Base-by-base conservation (phyloP, 2,888 invertebrate genomes). In the Allygus modestus region DNA sequence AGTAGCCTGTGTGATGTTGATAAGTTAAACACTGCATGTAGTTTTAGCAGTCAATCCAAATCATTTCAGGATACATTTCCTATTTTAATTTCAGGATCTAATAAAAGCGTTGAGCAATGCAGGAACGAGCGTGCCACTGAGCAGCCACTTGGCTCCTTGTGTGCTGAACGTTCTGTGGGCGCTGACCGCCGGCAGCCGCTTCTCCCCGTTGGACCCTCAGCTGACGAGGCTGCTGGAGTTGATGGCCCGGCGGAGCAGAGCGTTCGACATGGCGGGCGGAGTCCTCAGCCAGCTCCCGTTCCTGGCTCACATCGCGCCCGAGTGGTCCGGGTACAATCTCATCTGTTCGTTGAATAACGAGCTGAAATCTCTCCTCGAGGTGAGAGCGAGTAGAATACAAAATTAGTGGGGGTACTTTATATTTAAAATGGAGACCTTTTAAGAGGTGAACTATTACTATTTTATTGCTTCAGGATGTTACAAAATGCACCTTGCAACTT, bases 111-210 rank as follows among this genome's bases (percentile, higher is more conserved):
- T 85, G 26, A 61, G 41, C 0, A 17, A 15, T 12, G 85, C 61
- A 26, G 83, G 79, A 15, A 28, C 51, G 12, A 33, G 26, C 12
- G 73, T 84, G 20, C 79, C 77, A 17, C 81, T 86, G 46, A 84
- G 85, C 28, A 69, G 82, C 41, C 33, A 92, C 85, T 88, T 94
- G 81, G 91, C 93, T 0, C 92, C 93, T 1, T 92, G 92, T 46
- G 93, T 94, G 0, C 91, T 95, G 69, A 95, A 94, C 88, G 93
- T 94, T 0, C 89, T 95, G 11, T 95, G 95, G 95, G 91, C 91
- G 17, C 89, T 95, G 37, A 91, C 92, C 2, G 92, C 93, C 83
- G 91, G 92, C 0, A 84, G 86, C 0, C 87, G 92, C 46, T 91
- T 93, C 51, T 87, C 90, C n/a, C 89, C 91, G 58, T 89, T 90